phyloP scores from a whole-genome alignment of 2,113 vertebrate genomes.

The Lagopus leucura region DNA sequence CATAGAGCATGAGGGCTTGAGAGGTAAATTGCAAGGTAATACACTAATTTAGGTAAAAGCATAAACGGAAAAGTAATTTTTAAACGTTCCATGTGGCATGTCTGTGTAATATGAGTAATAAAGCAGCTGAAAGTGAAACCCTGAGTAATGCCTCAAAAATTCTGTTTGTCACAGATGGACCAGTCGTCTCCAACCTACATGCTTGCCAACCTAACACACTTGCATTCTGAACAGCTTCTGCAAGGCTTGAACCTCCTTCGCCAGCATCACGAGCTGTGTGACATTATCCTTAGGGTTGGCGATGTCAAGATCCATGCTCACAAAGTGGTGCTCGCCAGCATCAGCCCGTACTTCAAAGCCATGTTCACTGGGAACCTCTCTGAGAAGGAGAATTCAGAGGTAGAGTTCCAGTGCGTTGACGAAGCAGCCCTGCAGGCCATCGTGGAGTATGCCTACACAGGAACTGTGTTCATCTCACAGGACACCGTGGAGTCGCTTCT shows the following conservation, averaged over 20 bases:
- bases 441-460: conserved; percentile 97
- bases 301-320: conserved; percentile 97
- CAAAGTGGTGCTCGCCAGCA: conserved; percentile 96
- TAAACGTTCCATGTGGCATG: rapidly evolving
- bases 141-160: not conserved
- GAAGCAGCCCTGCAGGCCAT: conserved; percentile 95
- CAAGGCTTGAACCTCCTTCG: conserved; percentile 97
- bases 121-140: not conserved
- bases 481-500: conserved; percentile 97
- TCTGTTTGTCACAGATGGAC: conserved; percentile 88
- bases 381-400: conserved; percentile 95
- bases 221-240: conserved; percentile 97
- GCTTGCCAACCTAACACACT: conserved; percentile 95
- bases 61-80: not conserved
- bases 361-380: conserved; percentile 98
- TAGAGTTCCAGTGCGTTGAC: conserved; percentile 95
- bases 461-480: conserved; percentile 96
- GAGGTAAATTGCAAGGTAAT: not conserved
- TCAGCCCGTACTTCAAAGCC: conserved; percentile 99
- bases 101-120: not conserved
- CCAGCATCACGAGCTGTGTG: conserved; percentile 95
- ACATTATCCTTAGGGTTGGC: conserved; percentile 93
- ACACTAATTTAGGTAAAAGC: not conserved
- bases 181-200: conserved; percentile 93
- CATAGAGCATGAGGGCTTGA: rapidly evolving